A percentile compares a stretch with the other conserved stretches of the same genome.
Conservation (phyloP, 2,888 invertebrate species). For the Catocala fraxini region DNA sequence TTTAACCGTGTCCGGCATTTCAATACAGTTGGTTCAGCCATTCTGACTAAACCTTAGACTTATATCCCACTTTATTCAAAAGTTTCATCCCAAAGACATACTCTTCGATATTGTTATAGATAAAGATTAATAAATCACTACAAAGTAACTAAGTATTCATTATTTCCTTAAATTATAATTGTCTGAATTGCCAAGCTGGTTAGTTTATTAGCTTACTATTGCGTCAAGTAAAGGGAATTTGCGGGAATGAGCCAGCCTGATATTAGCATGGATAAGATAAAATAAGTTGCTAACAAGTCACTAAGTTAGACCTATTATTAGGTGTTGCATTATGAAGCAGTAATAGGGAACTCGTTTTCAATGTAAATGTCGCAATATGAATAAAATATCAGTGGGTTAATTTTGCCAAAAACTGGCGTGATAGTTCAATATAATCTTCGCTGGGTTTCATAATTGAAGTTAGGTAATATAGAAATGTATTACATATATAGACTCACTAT, state of each 20-base stretch:
- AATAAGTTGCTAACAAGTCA: slow-evolving; percentile 55
- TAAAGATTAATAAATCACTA: no score
- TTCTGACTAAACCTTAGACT: no score
- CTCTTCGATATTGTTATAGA: no score
- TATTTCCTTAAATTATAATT: slow-evolving; percentile 16
- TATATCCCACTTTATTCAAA: no score
- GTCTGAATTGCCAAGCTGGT: slow-evolving; percentile 20
- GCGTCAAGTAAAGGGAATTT: slow-evolving; percentile 15
- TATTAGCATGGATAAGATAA: slow-evolving; percentile 45
- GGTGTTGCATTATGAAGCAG: slow-evolving; percentile 42
- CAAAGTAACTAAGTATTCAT: neutral
- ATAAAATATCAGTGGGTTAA: neutral
- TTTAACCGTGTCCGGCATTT: no score
- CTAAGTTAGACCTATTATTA: slow-evolving; percentile 49
- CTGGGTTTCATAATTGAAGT: no score
- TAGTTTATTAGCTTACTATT: slow-evolving; percentile 15
- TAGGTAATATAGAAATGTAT: no score
- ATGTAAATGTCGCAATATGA: slow-evolving; percentile 23
- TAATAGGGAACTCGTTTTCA: slow-evolving; percentile 43
- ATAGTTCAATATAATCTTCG: no score
- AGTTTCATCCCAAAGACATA: no score
- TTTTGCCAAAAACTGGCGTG: no score
- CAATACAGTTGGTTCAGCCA: no score
- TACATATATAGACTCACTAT: no score
- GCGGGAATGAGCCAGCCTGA: slow-evolving; percentile 28